These are phyloP conservation scores for Microplitis mediator DNA, from an alignment of 1,140 invertebrate genomes.

Conservation along the genomic window DNA sequence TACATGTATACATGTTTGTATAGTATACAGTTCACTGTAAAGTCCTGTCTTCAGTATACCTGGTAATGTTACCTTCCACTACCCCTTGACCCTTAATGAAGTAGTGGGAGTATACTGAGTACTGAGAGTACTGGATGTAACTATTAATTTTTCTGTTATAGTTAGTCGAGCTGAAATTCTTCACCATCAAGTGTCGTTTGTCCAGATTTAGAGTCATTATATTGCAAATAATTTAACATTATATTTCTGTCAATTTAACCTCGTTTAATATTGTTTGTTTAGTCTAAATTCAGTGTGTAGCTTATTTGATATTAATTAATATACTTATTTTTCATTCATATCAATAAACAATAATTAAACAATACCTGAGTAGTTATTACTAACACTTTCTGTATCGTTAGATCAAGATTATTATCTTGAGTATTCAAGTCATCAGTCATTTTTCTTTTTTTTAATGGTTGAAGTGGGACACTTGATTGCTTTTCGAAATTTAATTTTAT, in stretches of 20 bases:
- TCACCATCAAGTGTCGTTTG: background rate
- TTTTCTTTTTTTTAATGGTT: too few relatives aligned
- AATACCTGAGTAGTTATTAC: background rate
- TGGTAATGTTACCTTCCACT: too few relatives aligned
- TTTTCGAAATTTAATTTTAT: too few relatives aligned
- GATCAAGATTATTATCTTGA: too few relatives aligned
- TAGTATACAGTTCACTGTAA: background rate
- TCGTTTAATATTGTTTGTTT: background rate
- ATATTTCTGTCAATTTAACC: background rate
- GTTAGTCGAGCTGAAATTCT: background rate
- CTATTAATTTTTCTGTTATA: constrained; percentile 1
- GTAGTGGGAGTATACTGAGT: background rate
- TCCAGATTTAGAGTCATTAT: background rate
- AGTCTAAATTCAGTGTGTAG: background rate
- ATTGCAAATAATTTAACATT: background rate
- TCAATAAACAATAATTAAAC: background rate
- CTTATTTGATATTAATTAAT: background rate
- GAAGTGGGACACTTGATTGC: too few relatives aligned
- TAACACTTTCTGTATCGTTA: too few relatives aligned
- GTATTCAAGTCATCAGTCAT: too few relatives aligned
- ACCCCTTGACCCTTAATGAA: too few relatives aligned
- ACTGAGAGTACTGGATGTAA: background rate
- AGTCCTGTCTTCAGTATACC: too few relatives aligned
- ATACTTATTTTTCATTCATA: background rate
- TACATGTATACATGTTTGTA: background rate